A percentile compares a stretch with the other conserved stretches of the same genome.
phyloP scores from a whole-genome alignment of 1,140 invertebrate species.

The Drosophila repletoides region DNA sequence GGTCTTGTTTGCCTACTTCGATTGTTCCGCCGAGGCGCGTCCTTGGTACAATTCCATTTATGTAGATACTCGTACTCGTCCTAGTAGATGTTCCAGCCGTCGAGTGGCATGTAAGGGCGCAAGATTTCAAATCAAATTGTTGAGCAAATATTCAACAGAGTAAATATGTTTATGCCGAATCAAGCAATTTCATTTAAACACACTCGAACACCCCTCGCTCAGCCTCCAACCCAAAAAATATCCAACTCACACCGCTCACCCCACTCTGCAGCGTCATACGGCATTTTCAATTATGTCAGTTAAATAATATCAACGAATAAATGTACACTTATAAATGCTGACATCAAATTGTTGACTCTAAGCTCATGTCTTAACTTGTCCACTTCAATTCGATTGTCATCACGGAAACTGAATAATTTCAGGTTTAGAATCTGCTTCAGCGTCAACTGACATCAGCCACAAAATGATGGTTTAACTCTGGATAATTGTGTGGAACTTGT shows the following conservation, averaged over 20 bases:
- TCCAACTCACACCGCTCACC: neutral
- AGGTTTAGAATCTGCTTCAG: constrained; percentile 43
- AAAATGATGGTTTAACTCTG: constrained; percentile 15
- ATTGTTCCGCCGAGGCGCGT: constrained; percentile 69
- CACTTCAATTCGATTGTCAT: constrained; percentile 13
- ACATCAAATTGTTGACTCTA: constrained; percentile 47
- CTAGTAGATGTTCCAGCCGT: constrained; percentile 38
- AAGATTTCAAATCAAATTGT: constrained; percentile 74
- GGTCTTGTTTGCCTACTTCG: constrained; percentile 70
- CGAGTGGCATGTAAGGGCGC: constrained; percentile 49
- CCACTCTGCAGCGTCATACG: constrained; percentile 22
- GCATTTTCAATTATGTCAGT: constrained; percentile 55
- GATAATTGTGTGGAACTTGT: neutral
- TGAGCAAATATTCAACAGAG: constrained; percentile 80
- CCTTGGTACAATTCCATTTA: constrained; percentile 76
- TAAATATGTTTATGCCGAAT: constrained; percentile 81
- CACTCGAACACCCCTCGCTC: constrained; percentile 50
- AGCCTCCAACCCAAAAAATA: neutral
- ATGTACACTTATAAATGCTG: constrained; percentile 42
- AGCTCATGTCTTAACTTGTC: constrained; percentile 14
- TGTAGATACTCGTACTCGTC: no score
- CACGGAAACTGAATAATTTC: constrained; percentile 28
- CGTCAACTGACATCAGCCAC: constrained; percentile 16
- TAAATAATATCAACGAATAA: no score
- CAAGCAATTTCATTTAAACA: constrained; percentile 80